These are phyloP conservation scores for Cephalopachus bancanus DNA, from an alignment of 2,797 vertebrate species.

Conservation along the genomic window DNA sequence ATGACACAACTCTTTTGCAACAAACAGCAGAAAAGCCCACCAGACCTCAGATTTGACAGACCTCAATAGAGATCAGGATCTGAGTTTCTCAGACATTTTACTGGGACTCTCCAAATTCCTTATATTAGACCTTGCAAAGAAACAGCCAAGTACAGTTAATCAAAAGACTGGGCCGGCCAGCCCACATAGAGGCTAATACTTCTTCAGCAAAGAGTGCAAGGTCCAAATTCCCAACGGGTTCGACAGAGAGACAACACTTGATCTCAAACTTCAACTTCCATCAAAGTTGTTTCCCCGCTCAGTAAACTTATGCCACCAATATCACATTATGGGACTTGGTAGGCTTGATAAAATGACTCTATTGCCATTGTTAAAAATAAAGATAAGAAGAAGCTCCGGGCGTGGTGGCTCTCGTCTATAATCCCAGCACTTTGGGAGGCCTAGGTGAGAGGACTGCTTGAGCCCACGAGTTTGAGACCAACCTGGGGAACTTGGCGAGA, in stretches of 20 bases:
- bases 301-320: background rate
- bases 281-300: background rate
- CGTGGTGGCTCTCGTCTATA: too few relatives aligned
- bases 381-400: background rate
- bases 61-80: background rate
- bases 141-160: background rate
- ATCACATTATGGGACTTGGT: background rate
- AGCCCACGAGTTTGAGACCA: too few relatives aligned
- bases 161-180: background rate
- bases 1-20: background rate
- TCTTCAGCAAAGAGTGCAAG: background rate
- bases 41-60: background rate
- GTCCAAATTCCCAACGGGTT: background rate
- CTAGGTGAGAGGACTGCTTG: too few relatives aligned
- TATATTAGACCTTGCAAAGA: background rate
- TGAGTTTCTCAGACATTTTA: background rate
- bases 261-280: background rate
- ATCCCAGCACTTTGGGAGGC: too few relatives aligned
- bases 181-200: background rate
- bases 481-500: too few relatives aligned
- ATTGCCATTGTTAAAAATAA: background rate
- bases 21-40: background rate
- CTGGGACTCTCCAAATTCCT: constrained; percentile 27
- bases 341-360: background rate
- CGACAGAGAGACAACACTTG: background rate